Percentiles rank a stretch among this genome's conserved stretches.
Conservation (phyloP, 2,113 vertebrate species). For the Mirounga angustirostris region DNA sequence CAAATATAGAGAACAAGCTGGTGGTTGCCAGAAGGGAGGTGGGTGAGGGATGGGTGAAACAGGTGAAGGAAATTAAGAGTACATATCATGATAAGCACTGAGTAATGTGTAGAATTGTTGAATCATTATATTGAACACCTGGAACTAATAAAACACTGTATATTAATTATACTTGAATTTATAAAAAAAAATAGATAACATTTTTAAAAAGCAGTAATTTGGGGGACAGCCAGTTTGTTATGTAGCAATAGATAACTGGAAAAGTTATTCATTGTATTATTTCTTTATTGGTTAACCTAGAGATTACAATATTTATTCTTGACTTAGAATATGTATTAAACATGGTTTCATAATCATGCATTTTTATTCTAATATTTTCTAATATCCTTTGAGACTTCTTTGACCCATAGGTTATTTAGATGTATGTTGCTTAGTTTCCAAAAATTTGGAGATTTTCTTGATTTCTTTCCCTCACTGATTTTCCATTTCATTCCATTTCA, state of each 20-base stretch:
- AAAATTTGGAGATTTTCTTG: not conserved
- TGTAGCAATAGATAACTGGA: not conserved
- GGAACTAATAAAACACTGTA: not conserved
- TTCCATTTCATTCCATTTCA: constrained; percentile 20
- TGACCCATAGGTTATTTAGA: not conserved
- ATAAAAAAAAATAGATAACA: not conserved
- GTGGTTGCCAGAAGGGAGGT: not conserved
- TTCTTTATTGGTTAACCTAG: not conserved
- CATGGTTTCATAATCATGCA: not conserved
- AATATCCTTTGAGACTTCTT: not conserved
- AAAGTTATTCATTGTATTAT: not conserved
- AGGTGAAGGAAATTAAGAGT: not conserved
- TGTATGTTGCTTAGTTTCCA: constrained; percentile 18
- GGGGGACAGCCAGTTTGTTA: not conserved
- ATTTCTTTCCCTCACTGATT: not conserved
- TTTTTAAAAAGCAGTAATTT: not conserved
- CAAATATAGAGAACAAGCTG: not conserved
- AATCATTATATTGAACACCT: not conserved
- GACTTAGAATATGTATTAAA: constrained; percentile 18
- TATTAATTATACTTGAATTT: not conserved
- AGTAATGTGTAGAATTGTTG: not conserved
- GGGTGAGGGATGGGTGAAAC: not conserved
- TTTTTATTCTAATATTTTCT: constrained; percentile 18
- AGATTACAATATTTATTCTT: not conserved
- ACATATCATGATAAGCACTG: not conserved